These are phyloP conservation scores for Aurelia aurita DNA, from an alignment of 30 jellyfish, hydroid and myxozoan species.

Conservation along the genomic window DNA sequence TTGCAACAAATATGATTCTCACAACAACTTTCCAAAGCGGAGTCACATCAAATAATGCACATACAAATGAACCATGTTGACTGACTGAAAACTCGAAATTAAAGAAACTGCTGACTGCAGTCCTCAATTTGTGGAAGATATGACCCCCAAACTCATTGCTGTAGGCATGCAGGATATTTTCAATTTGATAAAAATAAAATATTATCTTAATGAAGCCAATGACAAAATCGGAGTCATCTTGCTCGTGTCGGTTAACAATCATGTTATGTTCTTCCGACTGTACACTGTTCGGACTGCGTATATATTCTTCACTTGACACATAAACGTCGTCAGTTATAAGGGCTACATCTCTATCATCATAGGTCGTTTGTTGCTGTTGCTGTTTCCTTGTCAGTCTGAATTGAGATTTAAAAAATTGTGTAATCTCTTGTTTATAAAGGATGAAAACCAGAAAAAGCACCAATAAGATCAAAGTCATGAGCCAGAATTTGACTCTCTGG, in stretches of 20 bases:
- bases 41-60: slow-evolving; percentile 2
- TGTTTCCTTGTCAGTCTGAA: neutral
- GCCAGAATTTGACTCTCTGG: neutral
- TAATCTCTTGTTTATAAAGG: neutral
- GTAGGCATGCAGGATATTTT: slow-evolving; percentile 2
- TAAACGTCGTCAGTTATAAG: neutral
- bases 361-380: neutral
- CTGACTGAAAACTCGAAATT: slow-evolving; percentile 14
- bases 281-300: too few relatives aligned
- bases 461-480: neutral
- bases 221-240: neutral
- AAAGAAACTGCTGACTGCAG: slow-evolving; percentile 15
- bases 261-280: neutral
- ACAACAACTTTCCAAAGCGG: neutral
- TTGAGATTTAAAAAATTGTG: neutral
- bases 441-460: neutral
- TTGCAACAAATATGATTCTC: slow-evolving; percentile 1
- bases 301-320: too few relatives aligned
- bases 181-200: slow-evolving; percentile 65
- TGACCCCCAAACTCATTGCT: neutral
- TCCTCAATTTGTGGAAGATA: neutral
- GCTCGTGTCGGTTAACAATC: neutral
- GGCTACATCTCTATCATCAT: neutral
- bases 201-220: slow-evolving; percentile 32
- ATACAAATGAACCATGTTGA: neutral